Base-by-base conservation (phyloP, 1,140 invertebrate genomes). In the Cydia strobilella region DNA sequence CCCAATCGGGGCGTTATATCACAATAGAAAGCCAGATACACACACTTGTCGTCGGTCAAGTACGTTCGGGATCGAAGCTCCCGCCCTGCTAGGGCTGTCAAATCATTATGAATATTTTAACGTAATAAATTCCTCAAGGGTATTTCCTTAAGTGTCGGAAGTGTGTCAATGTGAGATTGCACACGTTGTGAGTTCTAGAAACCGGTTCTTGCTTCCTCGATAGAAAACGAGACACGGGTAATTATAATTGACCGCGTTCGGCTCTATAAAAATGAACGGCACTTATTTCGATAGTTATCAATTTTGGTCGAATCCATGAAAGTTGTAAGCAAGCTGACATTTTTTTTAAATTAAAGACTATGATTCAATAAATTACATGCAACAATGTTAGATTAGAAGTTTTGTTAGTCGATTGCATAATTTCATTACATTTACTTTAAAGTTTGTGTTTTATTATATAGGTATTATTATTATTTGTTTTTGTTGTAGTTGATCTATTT, bases 1-100 rank as follows among this genome's bases (percentile, higher is more conserved):
- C n/a, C 20, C 27, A 69, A 69, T 69, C 65, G 65, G 63, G 3
- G 65, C 65, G 65, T 69, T 69, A 69, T 69, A 69, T 69, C 65
- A 69, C 65, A 69, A 69, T 69, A 69, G 65, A 69, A 69, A 69
- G 65, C 27, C 27, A 66, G 63, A 31, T 31, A 66, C 65, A 69
- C 35, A 69, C 65, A 69, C 65, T 69, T 69, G 65, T 35, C 31
- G 35, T 18, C 65, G 65, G 65, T 69, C 65, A 69, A 69, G 65
- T 39, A 69, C 65, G 63, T 66, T 66, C 25, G 65, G 65, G 65
- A 31, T 35, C 31, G 31, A 69, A 69, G 65, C 65, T 20, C 65
- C 65, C 65, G n/a, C 15, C 27, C 63, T 15, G 27, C 27, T 66
- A 69, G 65, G 65, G 25, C 18, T 69, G 65, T 18, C 31, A 69